phyloP scores from a whole-genome alignment of 2,113 vertebrate species.

The Argyrosomus japonicus region DNA sequence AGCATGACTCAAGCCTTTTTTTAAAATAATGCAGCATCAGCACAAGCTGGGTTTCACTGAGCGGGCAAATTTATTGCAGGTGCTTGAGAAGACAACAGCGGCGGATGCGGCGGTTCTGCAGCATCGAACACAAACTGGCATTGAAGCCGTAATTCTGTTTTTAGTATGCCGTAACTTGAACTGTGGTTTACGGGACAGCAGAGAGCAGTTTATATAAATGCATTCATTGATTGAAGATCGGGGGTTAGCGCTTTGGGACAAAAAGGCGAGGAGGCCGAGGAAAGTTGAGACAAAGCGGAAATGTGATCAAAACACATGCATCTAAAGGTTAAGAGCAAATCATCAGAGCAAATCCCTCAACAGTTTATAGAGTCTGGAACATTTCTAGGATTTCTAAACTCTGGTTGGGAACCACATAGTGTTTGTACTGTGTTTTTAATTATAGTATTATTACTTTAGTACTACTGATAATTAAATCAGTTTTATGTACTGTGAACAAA shows the following conservation, averaged over 20 bases:
- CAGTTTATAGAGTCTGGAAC: no score
- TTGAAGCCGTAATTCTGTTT: neutral
- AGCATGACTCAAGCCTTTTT: slow-evolving; percentile 47
- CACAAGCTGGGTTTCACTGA: slow-evolving; percentile 26
- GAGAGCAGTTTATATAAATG: slow-evolving; percentile 18
- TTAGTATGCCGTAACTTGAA: neutral
- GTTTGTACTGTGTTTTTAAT: no score
- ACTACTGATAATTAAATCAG: no score
- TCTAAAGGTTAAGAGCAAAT: neutral
- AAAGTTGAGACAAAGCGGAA: neutral
- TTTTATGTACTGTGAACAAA: no score
- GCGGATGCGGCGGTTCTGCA: neutral
- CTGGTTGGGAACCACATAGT: no score
- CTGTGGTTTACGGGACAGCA: slow-evolving; percentile 7
- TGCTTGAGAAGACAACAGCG: slow-evolving; percentile 2
- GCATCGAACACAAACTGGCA: neutral
- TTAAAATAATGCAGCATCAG: slow-evolving; percentile 30
- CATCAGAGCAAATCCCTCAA: neutral
- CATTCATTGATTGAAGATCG: slow-evolving; percentile 27
- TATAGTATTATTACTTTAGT: no score
- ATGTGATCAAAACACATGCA: neutral
- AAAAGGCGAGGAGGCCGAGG: neutral
- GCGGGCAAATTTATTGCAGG: slow-evolving; percentile 9
- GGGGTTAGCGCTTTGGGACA: neutral
- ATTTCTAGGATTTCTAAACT: no score